Evolutionary conservation across 2,888 invertebrate genomes (phyloP).

Genomic region (Drosophila dives): DNA sequence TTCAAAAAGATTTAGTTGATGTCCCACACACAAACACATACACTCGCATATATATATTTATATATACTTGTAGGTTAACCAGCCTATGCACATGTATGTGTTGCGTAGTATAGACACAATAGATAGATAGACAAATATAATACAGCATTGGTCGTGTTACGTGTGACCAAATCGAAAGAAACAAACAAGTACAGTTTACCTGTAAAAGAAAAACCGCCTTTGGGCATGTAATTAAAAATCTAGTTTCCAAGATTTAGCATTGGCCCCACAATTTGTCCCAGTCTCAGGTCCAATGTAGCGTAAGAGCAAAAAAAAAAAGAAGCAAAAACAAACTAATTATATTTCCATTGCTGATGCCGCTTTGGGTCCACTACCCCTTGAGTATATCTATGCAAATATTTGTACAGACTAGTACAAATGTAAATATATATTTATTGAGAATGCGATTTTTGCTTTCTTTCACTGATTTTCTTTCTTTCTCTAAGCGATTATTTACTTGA

Average conservation of each 20-base stretch:
- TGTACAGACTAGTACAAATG: not conserved
- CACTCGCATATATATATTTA: constrained; percentile 1
- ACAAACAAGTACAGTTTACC: constrained; percentile 45
- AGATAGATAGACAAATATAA: constrained; percentile 13
- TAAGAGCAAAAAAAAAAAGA: constrained; percentile 10
- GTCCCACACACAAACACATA: constrained; percentile 25
- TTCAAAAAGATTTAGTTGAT: constrained; percentile 57
- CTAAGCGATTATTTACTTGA: constrained; percentile 13
- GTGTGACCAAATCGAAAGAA: constrained; percentile 23
- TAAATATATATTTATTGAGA: not conserved
- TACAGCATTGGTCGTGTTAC: constrained; percentile 24
- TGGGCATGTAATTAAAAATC: constrained; percentile 28
- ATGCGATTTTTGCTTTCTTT: constrained; percentile 3
- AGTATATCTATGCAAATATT: constrained; percentile 31
- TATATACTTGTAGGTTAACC: not conserved
- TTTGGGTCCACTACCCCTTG: constrained; percentile 6
- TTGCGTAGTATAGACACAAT: constrained; percentile 17
- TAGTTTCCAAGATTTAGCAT: constrained; percentile 32
- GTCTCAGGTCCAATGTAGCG: not conserved
- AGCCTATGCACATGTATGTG: constrained; percentile 19
- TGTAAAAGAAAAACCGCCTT: constrained; percentile 18
- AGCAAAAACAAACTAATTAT: constrained; percentile 32
- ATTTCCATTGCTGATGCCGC: constrained; percentile 29
- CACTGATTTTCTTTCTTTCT: not conserved
- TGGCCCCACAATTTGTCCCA: not conserved